Evolutionary conservation across 2,888 invertebrate species (phyloP).

Genomic region (Trichogramma evanescens): DNA sequence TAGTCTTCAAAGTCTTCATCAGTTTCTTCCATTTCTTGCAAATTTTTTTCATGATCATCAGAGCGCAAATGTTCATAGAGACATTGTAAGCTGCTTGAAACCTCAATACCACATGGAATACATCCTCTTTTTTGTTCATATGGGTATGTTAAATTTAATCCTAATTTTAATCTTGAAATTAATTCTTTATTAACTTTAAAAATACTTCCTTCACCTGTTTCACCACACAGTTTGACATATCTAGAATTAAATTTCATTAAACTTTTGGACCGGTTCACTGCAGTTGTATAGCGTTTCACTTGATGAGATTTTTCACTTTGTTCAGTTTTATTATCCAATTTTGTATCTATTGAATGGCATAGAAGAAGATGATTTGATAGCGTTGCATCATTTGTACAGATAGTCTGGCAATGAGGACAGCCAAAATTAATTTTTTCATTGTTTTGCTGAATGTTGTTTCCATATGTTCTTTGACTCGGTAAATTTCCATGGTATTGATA

Average conservation of each 20-base stretch:
- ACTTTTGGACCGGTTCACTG: neutral
- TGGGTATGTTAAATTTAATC: constrained; percentile 21
- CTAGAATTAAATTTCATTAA: constrained; percentile 12
- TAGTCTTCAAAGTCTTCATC: constrained; percentile 16
- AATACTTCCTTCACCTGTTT: constrained; percentile 19
- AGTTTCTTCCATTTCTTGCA: constrained; percentile 25
- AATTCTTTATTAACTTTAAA: constrained; percentile 16
- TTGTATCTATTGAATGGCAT: too few species aligned
- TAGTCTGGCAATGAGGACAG: too few species aligned
- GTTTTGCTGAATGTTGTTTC: too few species aligned
- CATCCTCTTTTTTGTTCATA: constrained; percentile 23
- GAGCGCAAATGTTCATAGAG: constrained; percentile 30
- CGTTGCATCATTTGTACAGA: neutral
- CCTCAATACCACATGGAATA: constrained; percentile 28
- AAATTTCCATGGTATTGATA: constrained; percentile 3
- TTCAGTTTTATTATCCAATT: too few species aligned
- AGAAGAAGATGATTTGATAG: neutral
- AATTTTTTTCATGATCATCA: constrained; percentile 25
- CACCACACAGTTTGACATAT: constrained; percentile 17
- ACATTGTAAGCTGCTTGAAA: constrained; percentile 20
- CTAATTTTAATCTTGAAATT: constrained; percentile 19
- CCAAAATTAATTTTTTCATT: too few species aligned
- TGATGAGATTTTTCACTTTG: too few species aligned
- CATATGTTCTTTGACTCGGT: too few species aligned
- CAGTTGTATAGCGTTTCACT: neutral